Base-by-base conservation (phyloP, 2,888 invertebrate species). In the Hydriomena furcata region DNA sequence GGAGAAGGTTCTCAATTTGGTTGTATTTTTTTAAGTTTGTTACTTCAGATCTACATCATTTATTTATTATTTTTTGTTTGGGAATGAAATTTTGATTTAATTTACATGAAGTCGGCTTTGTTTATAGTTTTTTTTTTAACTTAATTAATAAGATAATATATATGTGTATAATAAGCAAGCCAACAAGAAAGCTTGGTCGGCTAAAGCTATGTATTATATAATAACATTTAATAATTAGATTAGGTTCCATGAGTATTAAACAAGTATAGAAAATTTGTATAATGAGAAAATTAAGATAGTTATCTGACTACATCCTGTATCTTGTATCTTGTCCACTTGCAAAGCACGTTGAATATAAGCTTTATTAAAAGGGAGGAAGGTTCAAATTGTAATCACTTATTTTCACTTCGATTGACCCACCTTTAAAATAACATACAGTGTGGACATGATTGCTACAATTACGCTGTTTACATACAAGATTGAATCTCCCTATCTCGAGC, bases 381-480 rank as follows among this genome's bases (percentile, higher is more conserved):
- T 35, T 40, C 11, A 32, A 42, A 32, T 32, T 28, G 13, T 11
- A 34, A 27, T 2, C 10, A 27, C 8, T 12, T 27, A n/a, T 17
- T 32, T 21, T 7, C 2, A 7, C 24, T 25, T 13, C 17, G 32
- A 25, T 12, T 28, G 38, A 37, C 41, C 48, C 24, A 48, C 41
- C 11, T 31, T 48, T 25, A 11, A 50, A 52, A 51, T 43, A 52
- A 54, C 44, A 40, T 46, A 50, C 45, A 50, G 46, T 47, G 52
- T 57, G 48, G 52, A 61, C 52, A 58, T 58, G 48, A 61, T 61
- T 55, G 59, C 56, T 63, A 60, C 68, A 73, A 73, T 73, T 73
- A 82, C 67, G 63, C 66, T 84, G 82, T 88, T 84, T 85, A 86
- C 79, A 79, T 68, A 75, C 70, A 67, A 47, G 59, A 72, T 69